Evolutionary conservation across 2,888 invertebrate genomes (phyloP), one percentile per base, ranked within the genome.

Genomic region (Xestoiulus laeticollis): DNA sequence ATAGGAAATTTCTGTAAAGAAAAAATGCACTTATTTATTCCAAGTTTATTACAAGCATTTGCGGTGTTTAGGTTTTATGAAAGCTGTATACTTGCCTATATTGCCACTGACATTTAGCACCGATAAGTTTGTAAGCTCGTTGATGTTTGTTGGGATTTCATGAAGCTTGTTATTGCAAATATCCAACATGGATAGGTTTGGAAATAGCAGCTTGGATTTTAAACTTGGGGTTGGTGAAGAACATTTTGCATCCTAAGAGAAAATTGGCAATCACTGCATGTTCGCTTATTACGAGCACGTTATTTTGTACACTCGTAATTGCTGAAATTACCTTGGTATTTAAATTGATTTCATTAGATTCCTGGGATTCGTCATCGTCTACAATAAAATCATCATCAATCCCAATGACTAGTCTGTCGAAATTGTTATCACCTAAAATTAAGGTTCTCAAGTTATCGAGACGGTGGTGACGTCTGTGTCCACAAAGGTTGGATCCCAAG

Each of bases 161-260:
- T 93, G 94, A 68, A 98, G 92, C 88, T 94, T 93, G 93, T 99
- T 99, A 92, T 96, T 96, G 90, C 97, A 97, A 33, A 99, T 95
- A 92, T 99, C 99, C 91, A 99, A 92, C 96, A 98, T 98, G 4
- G 98, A 97, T 88, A 99, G 94, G 91, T 96, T 96, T 0, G 99
- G 99, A 92, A 97, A 98, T 91, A 98, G 94, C 1, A 98, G 94
- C 83, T 95, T 94, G 0, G 94, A 87, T 84, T 89, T 89, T n/a
- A 43, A 48, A 32, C 59, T 85, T 30, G 88, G 87, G n/a, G 84
- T 83, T 8, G 89, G 88, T n/a, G 89, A 86, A 30, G 85, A n/a
- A 48, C 88, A 87, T 87, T 89, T 89, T 89, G 82, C 16, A 85
- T 85, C 85, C 85, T 85, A 14, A 85, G 38, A 85, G 38, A 38